A percentile compares a stretch with the other conserved stretches of the same genome.
Conservation (phyloP, 2,113 vertebrate species). For the Cnemophilus loriae region DNA sequence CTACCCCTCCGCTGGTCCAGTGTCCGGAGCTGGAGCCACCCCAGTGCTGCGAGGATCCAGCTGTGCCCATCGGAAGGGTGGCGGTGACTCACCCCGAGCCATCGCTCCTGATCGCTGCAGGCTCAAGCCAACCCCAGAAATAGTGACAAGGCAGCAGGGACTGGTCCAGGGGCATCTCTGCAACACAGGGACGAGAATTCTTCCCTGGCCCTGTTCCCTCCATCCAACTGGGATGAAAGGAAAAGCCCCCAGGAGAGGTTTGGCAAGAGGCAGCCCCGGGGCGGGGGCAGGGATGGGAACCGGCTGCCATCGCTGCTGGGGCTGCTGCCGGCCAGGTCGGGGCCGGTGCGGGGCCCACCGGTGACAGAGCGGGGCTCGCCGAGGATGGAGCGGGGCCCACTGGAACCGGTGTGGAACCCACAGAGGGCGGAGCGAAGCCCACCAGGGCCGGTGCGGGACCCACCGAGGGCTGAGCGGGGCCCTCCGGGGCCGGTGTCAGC, state of each 20-base stretch:
- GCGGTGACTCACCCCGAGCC: neutral
- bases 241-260: neutral
- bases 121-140: neutral
- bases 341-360: neutral
- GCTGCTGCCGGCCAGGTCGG: neutral
- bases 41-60: accelerated
- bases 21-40: neutral
- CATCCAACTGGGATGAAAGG: neutral
- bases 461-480: neutral
- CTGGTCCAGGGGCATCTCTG: neutral
- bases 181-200: neutral
- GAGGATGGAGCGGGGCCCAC: neutral
- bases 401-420: neutral
- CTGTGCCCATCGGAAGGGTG: accelerated
- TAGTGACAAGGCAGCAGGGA: neutral
- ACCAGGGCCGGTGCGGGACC: neutral
- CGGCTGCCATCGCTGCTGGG: neutral
- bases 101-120: neutral
- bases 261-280: neutral
- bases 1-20: neutral
- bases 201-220: neutral
- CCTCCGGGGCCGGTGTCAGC: neutral
- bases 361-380: neutral
- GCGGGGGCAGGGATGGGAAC: neutral
- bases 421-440: neutral